Percentiles rank a stretch among this genome's conserved stretches.
Evolutionary conservation across 2,113 vertebrate species (phyloP).

Genomic region (Hystrix cristata): DNA sequence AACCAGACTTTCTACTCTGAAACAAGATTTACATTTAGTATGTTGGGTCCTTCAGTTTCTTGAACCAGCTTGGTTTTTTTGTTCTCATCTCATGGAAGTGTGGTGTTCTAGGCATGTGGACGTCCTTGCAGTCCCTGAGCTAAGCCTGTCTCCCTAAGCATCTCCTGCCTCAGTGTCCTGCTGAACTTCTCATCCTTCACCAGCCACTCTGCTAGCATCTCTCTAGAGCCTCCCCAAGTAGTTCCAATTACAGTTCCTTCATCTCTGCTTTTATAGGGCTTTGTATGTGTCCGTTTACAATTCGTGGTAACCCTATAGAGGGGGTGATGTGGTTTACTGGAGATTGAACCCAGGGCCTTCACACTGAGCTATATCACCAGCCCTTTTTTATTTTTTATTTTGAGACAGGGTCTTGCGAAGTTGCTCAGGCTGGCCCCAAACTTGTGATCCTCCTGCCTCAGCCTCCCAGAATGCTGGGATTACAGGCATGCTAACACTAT

Average conservation of each 20-base stretch:
- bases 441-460: neutral
- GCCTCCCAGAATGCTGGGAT: neutral
- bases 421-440: neutral
- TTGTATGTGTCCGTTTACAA: neutral
- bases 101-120: neutral
- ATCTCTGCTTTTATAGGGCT: neutral
- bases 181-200: slow-evolving; percentile 39
- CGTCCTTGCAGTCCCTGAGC: neutral
- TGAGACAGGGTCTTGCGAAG: neutral
- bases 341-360: neutral
- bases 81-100: neutral
- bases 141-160: slow-evolving; percentile 46
- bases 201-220: neutral
- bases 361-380: neutral
- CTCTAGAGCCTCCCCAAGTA: neutral
- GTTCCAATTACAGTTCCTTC: neutral
- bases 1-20: slow-evolving; percentile 38
- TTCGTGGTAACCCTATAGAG: neutral
- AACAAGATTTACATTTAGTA: neutral
- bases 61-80: slow-evolving; percentile 41
- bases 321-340: neutral
- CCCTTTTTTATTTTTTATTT: neutral
- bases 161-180: slow-evolving; percentile 35
- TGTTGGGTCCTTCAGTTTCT: slow-evolving; percentile 20
- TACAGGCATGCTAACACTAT: neutral